Percentiles rank a stretch among this genome's conserved stretches.
Conservation (phyloP, 2,113 vertebrate species). For the Gadus macrocephalus region DNA sequence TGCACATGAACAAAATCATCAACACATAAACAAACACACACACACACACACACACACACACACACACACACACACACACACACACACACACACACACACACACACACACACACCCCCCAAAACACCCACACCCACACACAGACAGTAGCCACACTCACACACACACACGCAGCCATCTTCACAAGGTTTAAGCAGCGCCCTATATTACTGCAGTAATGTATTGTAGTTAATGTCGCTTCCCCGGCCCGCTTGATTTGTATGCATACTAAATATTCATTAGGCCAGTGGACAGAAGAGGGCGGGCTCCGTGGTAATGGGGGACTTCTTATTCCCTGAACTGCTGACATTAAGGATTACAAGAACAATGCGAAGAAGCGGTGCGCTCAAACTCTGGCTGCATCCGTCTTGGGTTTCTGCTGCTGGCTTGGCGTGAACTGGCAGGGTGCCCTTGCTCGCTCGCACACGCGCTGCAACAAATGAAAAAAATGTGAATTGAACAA, state of each 20-base stretch:
- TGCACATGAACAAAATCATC: neutral
- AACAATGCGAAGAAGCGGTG: too few relatives aligned
- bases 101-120: neutral
- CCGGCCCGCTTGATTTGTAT: constrained; percentile 38
- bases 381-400: too few relatives aligned
- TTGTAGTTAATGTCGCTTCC: constrained; percentile 23
- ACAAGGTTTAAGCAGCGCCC: constrained; percentile 5
- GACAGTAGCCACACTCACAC: neutral
- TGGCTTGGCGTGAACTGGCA: too few relatives aligned
- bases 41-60: neutral
- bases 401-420: too few relatives aligned
- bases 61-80: constrained; percentile 13
- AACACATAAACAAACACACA: neutral
- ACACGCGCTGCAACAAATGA: constrained; percentile 24
- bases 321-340: too few relatives aligned
- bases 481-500: constrained; percentile 12
- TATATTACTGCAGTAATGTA: constrained; percentile 22
- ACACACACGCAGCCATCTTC: too few relatives aligned
- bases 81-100: neutral
- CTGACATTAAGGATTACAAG: too few relatives aligned
- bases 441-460: too few relatives aligned
- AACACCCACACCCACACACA: constrained; percentile 1
- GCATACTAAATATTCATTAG: constrained; percentile 41
- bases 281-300: constrained; percentile 1
- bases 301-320: constrained; percentile 21